These are phyloP conservation scores for Ganaspis brasiliensis DNA, from an alignment of 2,888 invertebrate species.

Conservation along the genomic window DNA sequence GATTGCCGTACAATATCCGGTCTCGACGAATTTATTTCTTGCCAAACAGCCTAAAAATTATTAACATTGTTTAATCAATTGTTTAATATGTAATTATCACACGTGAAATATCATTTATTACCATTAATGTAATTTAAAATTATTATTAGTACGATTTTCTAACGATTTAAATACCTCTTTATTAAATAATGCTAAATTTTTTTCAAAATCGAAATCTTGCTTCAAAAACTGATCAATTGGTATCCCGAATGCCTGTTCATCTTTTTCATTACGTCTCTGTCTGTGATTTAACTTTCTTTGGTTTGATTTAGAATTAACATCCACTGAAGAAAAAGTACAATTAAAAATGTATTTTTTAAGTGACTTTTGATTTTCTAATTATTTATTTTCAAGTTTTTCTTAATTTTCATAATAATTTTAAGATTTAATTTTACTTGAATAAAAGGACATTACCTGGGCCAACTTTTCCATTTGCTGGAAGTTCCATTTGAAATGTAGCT, in stretches of 20 bases:
- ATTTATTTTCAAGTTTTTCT: too few species aligned
- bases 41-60: constrained; percentile 86
- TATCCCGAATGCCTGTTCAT: constrained; percentile 90
- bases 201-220: constrained; percentile 97
- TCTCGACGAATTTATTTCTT: constrained; percentile 86
- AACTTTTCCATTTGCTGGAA: constrained; percentile 72
- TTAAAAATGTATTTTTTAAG: neutral
- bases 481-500: constrained; percentile 62
- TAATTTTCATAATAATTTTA: too few species aligned
- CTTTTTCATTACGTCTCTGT: constrained; percentile 82
- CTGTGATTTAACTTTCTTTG: constrained; percentile 70
- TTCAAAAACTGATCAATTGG: constrained; percentile 85
- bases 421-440: too few species aligned
- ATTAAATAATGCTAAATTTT: constrained; percentile 95
- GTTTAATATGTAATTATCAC: too few species aligned
- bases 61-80: too few species aligned
- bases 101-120: too few species aligned
- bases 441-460: constrained; percentile 67
- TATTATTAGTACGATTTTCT: too few species aligned
- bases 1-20: constrained; percentile 84
- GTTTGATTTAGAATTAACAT: constrained; percentile 79
- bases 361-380: neutral
- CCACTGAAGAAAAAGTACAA: constrained; percentile 53
- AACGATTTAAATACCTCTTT: too few species aligned
- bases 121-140: too few species aligned